Conservation (phyloP, 1,140 invertebrate genomes). For the Lepidurus arcticus region DNA sequence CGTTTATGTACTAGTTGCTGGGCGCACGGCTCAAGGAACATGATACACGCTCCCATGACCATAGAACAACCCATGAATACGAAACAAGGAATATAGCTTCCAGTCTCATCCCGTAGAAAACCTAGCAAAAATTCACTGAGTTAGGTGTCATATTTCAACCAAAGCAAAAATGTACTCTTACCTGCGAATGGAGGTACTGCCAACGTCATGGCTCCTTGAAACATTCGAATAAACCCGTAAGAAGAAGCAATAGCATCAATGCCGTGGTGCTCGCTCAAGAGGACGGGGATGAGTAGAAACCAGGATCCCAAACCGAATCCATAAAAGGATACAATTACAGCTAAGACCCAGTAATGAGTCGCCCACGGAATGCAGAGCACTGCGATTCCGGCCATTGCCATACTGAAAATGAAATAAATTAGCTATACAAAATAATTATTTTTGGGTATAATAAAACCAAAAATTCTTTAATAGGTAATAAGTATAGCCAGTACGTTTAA, state of each 20-base stretch:
- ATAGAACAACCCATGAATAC: slow-evolving; percentile 69
- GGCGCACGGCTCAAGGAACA: slow-evolving; percentile 34
- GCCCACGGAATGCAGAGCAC: slow-evolving; percentile 60
- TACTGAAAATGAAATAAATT: slow-evolving; percentile 47
- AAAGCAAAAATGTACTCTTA: slow-evolving; percentile 38
- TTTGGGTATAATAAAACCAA: background rate
- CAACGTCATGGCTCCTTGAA: slow-evolving; percentile 66
- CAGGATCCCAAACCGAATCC: slow-evolving; percentile 65
- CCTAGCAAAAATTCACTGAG: slow-evolving; percentile 46
- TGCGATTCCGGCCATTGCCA: slow-evolving; percentile 59
- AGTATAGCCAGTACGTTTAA: background rate
- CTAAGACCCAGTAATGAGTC: slow-evolving; percentile 56
- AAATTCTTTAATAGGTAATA: background rate
- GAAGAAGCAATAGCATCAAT: slow-evolving; percentile 65
- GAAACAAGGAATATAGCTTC: slow-evolving; percentile 62
- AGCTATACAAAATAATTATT: background rate
- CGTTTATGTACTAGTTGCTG: background rate
- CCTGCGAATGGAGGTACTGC: slow-evolving; percentile 63
- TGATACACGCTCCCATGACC: slow-evolving; percentile 56
- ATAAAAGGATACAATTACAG: slow-evolving; percentile 55
- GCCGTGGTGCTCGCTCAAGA: slow-evolving; percentile 65
- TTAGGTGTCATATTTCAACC: background rate
- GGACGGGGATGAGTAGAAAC: slow-evolving; percentile 65
- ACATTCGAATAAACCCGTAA: slow-evolving; percentile 65
- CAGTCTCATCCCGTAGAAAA: slow-evolving; percentile 59